Conservation (phyloP, 2,113 vertebrate species). For the Lutjanus erythropterus region DNA sequence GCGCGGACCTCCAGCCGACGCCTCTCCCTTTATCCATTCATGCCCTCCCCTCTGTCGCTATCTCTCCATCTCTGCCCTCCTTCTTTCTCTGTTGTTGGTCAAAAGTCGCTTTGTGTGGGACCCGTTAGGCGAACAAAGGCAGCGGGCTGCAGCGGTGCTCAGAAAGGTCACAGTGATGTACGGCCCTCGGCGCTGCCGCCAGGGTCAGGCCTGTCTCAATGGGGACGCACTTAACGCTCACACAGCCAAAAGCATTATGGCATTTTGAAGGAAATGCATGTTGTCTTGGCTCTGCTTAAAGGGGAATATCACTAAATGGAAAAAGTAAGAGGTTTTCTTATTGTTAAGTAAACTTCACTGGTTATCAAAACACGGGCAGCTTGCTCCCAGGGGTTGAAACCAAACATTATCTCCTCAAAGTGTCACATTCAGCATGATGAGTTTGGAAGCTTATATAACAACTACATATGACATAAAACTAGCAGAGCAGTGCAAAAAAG, state of each 20-base stretch:
- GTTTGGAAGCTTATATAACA: conserved; percentile 2
- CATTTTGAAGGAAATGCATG: conserved; percentile 48
- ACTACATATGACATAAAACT: not conserved
- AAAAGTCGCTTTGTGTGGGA: conserved; percentile 74
- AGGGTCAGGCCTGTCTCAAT: conserved; percentile 67
- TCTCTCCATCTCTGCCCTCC: conserved; percentile 75
- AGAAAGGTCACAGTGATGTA: conserved; percentile 77
- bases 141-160: conserved; percentile 61
- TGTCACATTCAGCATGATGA: not conserved
- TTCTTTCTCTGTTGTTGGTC: conserved; percentile 65
- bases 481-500: not conserved
- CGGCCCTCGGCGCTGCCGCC: conserved; percentile 52
- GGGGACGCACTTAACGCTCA: conserved; percentile 70
- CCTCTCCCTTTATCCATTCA: conserved; percentile 73
- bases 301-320: not conserved
- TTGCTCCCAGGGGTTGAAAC: not conserved
- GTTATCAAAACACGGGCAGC: not conserved
- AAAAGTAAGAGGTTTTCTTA: not conserved
- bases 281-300: conserved; percentile 29
- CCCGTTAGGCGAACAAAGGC: conserved; percentile 75
- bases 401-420: not conserved
- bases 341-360: not conserved
- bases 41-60: conserved; percentile 52
- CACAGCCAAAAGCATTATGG: conserved; percentile 44
- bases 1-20: conserved; percentile 64